Evolutionary conservation across 2,113 vertebrate genomes (phyloP), one percentile per base, ranked within the genome.

Genomic region (Dolichotis patagonum): DNA sequence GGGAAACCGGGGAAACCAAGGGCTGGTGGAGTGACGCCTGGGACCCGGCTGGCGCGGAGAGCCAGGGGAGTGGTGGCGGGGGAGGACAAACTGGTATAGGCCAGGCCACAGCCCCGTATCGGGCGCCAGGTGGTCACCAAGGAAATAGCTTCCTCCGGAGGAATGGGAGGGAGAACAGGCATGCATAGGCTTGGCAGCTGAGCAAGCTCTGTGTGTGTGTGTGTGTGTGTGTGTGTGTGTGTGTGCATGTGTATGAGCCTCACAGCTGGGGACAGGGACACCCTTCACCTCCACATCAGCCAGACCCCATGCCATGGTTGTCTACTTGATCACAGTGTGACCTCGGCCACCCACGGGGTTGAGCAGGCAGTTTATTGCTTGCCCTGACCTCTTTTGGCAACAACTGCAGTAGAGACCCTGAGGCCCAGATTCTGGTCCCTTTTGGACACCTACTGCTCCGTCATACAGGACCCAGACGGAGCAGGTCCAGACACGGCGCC

Each of bases 1-100:
- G 94, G 93, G 97, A 94, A 92, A 96, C 89, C 89, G 0, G 30
- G 46, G 78, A 90, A 80, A 73, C 62, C 69, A 56, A 9, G 35
- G 35, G 22, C 5, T 4, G 78, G 1, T 16, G 7, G 41, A 52
- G 46, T 30, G 41, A 80, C 9, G 28, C 49, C 35, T 24, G 14
- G 49, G 65, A 63, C 0, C 12, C 2, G 38, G 19, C 11, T 54
- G 46, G 63, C 28, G 22, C 4, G 77, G 14, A 38, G 46, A 32
- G 43, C 0, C 2, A 12, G 69, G 16, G 85, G 38, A 43, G 62
- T 28, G n/a, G 54, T 56, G 54, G 54, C 16, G 17, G 17, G 46
- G 91, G 54, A 38, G 32, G 41, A 35, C 7, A 9, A 20, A 69
- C 5, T 3, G 8, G 43, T 9, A 28, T 9, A 32, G 75, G 75